These are phyloP conservation scores for Danionella cerebrum DNA, from an alignment of 2,113 vertebrate species.

Conservation along the genomic window DNA sequence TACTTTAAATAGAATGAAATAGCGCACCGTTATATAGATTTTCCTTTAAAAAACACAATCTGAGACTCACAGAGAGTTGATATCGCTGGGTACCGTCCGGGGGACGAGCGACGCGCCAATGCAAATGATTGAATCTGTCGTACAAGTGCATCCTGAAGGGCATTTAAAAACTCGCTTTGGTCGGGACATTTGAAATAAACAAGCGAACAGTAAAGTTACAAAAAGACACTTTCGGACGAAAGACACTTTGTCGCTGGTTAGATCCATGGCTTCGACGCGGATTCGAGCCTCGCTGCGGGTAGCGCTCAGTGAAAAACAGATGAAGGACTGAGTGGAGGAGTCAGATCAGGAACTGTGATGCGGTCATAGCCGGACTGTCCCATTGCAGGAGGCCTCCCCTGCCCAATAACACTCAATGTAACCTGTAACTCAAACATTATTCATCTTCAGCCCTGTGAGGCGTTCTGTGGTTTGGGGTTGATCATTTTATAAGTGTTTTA, in stretches of 20 bases:
- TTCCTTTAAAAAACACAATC: not conserved
- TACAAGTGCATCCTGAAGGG: conserved; percentile 85
- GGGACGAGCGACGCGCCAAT: conserved; percentile 78
- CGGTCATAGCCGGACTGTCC: conserved; percentile 43
- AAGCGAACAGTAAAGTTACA: conserved; percentile 41
- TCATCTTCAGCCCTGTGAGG: too few relatives aligned
- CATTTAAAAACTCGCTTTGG: conserved; percentile 71
- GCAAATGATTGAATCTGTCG: conserved; percentile 87
- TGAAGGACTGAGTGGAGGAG: conserved; percentile 56
- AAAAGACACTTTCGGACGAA: conserved; percentile 22
- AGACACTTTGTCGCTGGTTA: conserved; percentile 54
- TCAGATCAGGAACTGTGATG: conserved; percentile 57
- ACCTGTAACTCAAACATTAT: too few relatives aligned
- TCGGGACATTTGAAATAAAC: conserved; percentile 35
- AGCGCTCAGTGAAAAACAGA: conserved; percentile 47
- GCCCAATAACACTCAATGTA: too few relatives aligned
- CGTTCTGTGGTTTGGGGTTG: too few relatives aligned
- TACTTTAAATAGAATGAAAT: not conserved
- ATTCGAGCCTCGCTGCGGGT: conserved; percentile 13
- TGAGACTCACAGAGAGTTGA: conserved; percentile 82
- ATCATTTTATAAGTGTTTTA: too few relatives aligned
- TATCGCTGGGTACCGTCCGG: conserved; percentile 74
- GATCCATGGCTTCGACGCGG: conserved; percentile 15
- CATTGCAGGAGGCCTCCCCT: not conserved
- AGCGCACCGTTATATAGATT: not conserved